Evolutionary conservation across 1,140 invertebrate genomes (phyloP), one percentile per base, ranked within the genome.

Genomic region (Delia radicum): DNA sequence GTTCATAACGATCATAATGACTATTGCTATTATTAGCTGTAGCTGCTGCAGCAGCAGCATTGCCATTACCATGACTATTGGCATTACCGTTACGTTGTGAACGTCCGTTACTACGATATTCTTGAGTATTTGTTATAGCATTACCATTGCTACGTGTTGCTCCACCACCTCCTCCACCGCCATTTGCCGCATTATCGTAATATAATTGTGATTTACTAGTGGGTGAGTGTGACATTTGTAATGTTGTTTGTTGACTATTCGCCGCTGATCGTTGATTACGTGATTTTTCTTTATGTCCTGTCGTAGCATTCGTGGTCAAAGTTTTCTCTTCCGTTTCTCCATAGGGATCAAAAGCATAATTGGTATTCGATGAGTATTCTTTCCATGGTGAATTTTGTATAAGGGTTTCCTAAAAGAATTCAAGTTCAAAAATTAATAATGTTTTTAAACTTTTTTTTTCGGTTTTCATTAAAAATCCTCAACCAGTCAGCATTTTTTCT

Each of bases 281-380:
- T 0, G 78, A 62, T 78, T 85, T 84, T 26, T 83, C 81, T 79
- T 85, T 83, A 12, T 48, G 31, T 0, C 74, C 26, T 29, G 77
- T 80, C 12, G 37, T 15, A 28, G 78, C 81, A 24, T 87, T 85
- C 46, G 85, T 80, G 75, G 86, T 85, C 81, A 88, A 82, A 81
- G 88, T 82, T 80, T 94, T 93, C 80, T 94, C 93, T 79, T 94
- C 93, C 6, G 84, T 85, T n/a, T 90, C 91, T 74, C 94, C 93
- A 82, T 92, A 95, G 0, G 93, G 90, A 79, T 96, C 94, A 84
- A 96, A 96, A 0, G 93, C 94, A 85, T 95, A 95, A 87, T 96
- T 96, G 1, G 93, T 95, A 81, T 94, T 94, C 1, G 92, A 88
- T 2, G 93, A 91, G 82, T 95, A 96, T 82, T 96, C 94, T 80